Conservation (phyloP, 2,113 vertebrate genomes). For the Colistium nudipinnis region DNA sequence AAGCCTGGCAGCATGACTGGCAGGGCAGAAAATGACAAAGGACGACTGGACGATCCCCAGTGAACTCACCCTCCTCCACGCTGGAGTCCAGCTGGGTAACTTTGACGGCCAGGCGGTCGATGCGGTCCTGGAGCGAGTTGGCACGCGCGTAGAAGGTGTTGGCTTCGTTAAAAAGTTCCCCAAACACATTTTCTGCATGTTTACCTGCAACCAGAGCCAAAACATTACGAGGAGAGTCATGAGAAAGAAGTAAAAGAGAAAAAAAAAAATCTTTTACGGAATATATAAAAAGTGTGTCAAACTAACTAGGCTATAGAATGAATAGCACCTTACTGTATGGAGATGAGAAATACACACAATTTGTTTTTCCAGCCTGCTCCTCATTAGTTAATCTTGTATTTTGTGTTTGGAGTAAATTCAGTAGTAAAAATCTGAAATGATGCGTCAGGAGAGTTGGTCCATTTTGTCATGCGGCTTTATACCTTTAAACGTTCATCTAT, state of each 20-base stretch:
- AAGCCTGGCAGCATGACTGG: background rate
- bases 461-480: too few species aligned
- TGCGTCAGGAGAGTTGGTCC: too few species aligned
- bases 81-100: slow-evolving; percentile 86
- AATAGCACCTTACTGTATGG: too few species aligned
- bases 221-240: background rate
- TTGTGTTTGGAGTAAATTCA: too few species aligned
- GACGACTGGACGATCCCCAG: background rate
- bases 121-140: slow-evolving; percentile 95
- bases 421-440: too few species aligned
- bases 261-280: too few species aligned
- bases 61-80: slow-evolving; percentile 91
- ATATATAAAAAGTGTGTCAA: too few species aligned
- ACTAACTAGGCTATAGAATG: too few species aligned
- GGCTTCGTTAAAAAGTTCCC: slow-evolving; percentile 95
- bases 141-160: slow-evolving; percentile 94
- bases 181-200: slow-evolving; percentile 97
- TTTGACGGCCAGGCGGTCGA: slow-evolving; percentile 93
- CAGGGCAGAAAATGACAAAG: background rate
- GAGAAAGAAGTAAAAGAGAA: background rate
- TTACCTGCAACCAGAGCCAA: slow-evolving; percentile 83
- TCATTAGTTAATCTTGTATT: too few species aligned
- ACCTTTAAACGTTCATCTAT: background rate
- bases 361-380: too few species aligned
- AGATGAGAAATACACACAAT: too few species aligned